Percentiles rank a stretch among this genome's conserved stretches.
Evolutionary conservation across 30 jellyfish, hydroid and myxozoan genomes (phyloP).

Genomic region (Aurelia aurita complex sp. Pacific): DNA sequence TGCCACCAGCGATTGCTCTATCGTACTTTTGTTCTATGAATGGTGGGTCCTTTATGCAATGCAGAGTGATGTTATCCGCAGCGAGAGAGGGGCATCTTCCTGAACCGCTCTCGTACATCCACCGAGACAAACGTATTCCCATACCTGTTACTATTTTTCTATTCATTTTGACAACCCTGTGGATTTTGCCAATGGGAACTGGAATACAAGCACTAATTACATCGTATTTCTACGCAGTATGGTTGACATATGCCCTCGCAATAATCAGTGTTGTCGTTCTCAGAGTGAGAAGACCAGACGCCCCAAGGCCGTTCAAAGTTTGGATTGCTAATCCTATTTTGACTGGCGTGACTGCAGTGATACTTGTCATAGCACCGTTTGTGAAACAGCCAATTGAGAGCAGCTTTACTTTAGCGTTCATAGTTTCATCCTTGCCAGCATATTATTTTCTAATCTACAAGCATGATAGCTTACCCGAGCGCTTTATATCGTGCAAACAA

Average conservation of each 20-base stretch:
- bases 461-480: neutral
- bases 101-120: conserved; percentile 9
- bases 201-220: neutral
- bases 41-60: neutral
- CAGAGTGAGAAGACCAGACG: conserved; percentile 16
- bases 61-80: conserved; percentile 21
- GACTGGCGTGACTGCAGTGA: neutral
- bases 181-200: neutral
- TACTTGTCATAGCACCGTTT: neutral
- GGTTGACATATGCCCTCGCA: conserved; percentile 7
- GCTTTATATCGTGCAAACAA: neutral
- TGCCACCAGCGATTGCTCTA: neutral
- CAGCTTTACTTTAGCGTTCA: neutral
- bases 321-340: conserved; percentile 21
- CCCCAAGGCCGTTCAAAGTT: conserved; percentile 8
- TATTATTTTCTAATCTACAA: neutral
- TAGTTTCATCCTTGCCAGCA: neutral
- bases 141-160: neutral
- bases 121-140: conserved; percentile 3
- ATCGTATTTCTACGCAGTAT: neutral
- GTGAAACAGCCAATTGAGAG: neutral
- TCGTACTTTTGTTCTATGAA: conserved; percentile 6
- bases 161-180: neutral
- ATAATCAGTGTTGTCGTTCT: conserved; percentile 9
- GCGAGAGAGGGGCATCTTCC: conserved; percentile 55